phyloP scores from a whole-genome alignment of 2,888 invertebrate genomes.

The Trissolcus japonicus region DNA sequence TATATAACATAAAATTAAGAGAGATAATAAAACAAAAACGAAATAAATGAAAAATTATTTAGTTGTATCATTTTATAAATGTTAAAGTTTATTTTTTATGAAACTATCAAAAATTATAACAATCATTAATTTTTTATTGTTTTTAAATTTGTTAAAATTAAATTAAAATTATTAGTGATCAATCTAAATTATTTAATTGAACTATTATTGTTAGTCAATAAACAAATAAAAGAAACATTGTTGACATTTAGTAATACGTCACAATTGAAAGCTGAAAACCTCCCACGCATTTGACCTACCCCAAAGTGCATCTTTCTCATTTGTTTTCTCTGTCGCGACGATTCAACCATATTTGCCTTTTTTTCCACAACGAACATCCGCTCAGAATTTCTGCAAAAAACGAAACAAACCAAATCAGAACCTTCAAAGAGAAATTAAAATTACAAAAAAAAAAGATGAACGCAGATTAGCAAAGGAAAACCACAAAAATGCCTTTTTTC shows the following conservation, averaged over 20 bases:
- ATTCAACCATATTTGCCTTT: background rate
- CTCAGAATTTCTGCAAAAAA: background rate
- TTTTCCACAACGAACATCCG: background rate
- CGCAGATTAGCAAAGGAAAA: background rate
- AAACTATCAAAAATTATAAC: no score
- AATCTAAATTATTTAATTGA: no score
- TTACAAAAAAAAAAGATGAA: background rate
- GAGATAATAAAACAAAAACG: no score
- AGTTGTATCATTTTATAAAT: no score
- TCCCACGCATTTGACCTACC: slow-evolving; percentile 7
- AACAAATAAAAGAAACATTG: background rate
- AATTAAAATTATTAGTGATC: background rate
- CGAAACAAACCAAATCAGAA: no score
- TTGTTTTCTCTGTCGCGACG: slow-evolving; percentile 7
- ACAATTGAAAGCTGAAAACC: background rate
- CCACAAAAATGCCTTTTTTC: background rate
- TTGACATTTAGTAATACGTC: background rate
- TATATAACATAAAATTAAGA: no score
- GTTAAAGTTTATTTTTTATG: no score
- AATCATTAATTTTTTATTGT: background rate
- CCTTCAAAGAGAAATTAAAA: no score
- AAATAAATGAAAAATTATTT: no score
- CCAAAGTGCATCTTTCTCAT: slow-evolving; percentile 8
- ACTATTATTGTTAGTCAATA: background rate
- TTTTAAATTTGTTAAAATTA: no score